phyloP scores from a whole-genome alignment of 2,797 vertebrate genomes.

The Tokudaia tokunoshimensis region DNA sequence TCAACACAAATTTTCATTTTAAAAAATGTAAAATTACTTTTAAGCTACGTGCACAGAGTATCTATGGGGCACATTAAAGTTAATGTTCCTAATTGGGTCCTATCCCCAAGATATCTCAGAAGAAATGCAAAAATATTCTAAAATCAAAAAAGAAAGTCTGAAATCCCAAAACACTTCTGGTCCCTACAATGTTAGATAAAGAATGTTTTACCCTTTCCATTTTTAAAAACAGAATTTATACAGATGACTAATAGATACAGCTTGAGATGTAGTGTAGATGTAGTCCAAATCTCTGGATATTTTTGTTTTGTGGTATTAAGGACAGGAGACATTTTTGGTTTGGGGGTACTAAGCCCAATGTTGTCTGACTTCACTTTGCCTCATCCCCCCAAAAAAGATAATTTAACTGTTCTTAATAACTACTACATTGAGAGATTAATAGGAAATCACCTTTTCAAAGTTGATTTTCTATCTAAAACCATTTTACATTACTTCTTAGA shows the following conservation, averaged over 20 bases:
- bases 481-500: conserved; percentile 21
- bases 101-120: background rate
- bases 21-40: background rate
- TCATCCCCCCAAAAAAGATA: background rate
- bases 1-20: background rate
- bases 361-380: background rate
- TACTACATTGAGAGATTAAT: background rate
- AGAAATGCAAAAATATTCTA: background rate
- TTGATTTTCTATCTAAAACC: conserved; percentile 17
- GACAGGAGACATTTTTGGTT: background rate
- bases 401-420: background rate
- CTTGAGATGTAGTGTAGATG: background rate
- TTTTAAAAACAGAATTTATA: conserved; percentile 30
- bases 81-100: background rate
- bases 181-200: background rate
- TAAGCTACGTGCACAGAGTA: background rate
- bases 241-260: background rate
- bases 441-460: conserved; percentile 34
- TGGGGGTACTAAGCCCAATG: background rate
- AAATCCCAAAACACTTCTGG: background rate
- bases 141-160: background rate
- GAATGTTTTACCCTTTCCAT: background rate
- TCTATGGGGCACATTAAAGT: background rate
- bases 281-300: background rate
- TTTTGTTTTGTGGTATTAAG: background rate